These are phyloP conservation scores for Peromyscus attwateri DNA, from an alignment of 2,797 vertebrate genomes.

Conservation along the genomic window DNA sequence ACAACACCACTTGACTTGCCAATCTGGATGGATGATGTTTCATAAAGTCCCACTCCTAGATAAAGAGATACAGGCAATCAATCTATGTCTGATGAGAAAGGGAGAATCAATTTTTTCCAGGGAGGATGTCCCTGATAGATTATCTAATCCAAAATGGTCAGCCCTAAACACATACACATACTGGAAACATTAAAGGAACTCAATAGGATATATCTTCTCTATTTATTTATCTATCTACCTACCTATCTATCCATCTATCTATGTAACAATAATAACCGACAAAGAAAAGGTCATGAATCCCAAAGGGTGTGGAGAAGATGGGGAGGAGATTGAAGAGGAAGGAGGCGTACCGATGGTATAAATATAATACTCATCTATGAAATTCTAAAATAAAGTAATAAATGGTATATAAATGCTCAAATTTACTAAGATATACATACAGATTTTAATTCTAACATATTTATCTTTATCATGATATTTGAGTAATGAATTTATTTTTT, in stretches of 20 bases:
- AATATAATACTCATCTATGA: neutral
- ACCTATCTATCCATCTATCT: neutral
- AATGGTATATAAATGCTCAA: neutral
- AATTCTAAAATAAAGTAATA: neutral
- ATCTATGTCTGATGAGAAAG: neutral
- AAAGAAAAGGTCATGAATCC: neutral
- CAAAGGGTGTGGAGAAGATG: neutral
- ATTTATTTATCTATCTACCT: neutral
- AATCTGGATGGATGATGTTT: neutral
- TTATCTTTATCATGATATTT: neutral
- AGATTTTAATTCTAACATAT: constrained; percentile 9
- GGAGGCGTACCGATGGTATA: neutral
- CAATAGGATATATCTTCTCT: neutral
- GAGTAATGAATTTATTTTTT: neutral
- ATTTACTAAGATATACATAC: neutral
- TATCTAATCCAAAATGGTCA: neutral
- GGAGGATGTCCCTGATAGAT: neutral
- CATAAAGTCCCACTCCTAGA: neutral
- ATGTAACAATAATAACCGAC: neutral
- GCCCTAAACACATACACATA: neutral
- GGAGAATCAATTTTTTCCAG: neutral
- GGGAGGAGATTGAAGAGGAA: neutral
- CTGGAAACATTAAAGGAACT: neutral
- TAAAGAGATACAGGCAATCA: neutral
- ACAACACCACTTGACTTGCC: neutral